Base-by-base conservation (phyloP, 2,113 vertebrate species). In the Mormyrus lacerda region DNA sequence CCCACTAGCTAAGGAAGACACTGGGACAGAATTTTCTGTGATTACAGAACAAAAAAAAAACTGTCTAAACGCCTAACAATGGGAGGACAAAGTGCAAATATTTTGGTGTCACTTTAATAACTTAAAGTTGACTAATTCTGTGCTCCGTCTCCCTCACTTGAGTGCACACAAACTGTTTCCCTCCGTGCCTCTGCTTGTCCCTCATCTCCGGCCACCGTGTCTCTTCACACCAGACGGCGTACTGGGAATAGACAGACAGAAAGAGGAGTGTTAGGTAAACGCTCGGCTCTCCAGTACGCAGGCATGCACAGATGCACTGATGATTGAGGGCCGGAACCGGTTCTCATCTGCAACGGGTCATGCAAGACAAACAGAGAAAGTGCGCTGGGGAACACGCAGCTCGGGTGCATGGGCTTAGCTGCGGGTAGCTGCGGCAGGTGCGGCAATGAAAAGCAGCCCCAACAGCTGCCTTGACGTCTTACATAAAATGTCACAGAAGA, bases 51-150 rank as follows among this genome's bases (percentile, higher is more conserved):
- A 35, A 31, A 79, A 92, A 92, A 92, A 92, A 94, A 92, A 95
- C 90, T 91, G 84, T 89, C 90, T 92, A 92, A 93, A 94, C 91
- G 91, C 94, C 93, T 94, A 94, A 94, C 91, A 93, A 87, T 90
- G 93, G 94, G 93, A 94, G 92, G 93, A 94, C 93, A 96, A 96
- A 96, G 96, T 96, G 96, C 96, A 96, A 96, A 95, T 94, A 94
- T 95, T 95, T 96, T 95, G 95, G 95, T 92, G 95, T 94, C 92
- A 91, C 94, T 94, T 92, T 90, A 61, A 91, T 91, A 89, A 91
- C 92, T 87, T 91, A 91, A 93, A 92, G 91, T 91, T 91, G 53
- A 91, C 24, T n/a, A 31, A 42, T 91, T 91, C 89, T 92, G 90
- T 90, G 90, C 91, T 91, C 89, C 90, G 89, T 92, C 92, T 91